A percentile compares a stretch with the other conserved stretches of the same genome.
Evolutionary conservation across 2,888 invertebrate species (phyloP).

Genomic region (Oxyscelio sp.): DNA sequence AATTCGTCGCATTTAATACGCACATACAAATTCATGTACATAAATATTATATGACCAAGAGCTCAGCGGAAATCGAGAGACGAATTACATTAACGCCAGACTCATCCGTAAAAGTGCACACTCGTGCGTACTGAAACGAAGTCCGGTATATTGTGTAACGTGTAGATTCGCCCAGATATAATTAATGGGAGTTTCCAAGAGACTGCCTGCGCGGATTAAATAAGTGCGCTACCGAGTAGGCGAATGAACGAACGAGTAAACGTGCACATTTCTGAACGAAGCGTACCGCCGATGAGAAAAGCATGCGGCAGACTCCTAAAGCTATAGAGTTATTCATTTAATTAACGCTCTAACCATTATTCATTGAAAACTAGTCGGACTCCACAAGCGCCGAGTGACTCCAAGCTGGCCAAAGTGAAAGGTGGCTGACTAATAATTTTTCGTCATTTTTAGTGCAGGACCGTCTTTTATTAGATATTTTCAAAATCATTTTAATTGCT

Average conservation of each 20-base stretch:
- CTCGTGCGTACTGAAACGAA: slow-evolving; percentile 70
- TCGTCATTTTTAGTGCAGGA: slow-evolving; percentile 22
- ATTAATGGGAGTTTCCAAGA: slow-evolving; percentile 72
- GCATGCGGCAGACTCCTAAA: slow-evolving; percentile 65
- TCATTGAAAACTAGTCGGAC: slow-evolving; percentile 72
- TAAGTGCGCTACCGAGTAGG: slow-evolving; percentile 67
- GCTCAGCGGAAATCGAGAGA: slow-evolving; percentile 70
- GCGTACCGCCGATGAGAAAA: slow-evolving; percentile 70
- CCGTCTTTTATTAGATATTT: slow-evolving; percentile 8
- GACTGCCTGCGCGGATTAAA: slow-evolving; percentile 71
- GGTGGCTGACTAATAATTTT: slow-evolving; percentile 45
- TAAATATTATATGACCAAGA: slow-evolving; percentile 61
- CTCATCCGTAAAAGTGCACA: slow-evolving; percentile 72
- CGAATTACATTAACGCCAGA: slow-evolving; percentile 67
- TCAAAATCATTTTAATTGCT: background rate
- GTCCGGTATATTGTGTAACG: slow-evolving; percentile 69
- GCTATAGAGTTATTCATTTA: slow-evolving; percentile 76
- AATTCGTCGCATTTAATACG: slow-evolving; percentile 31
- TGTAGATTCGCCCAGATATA: slow-evolving; percentile 65
- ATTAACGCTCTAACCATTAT: slow-evolving; percentile 75
- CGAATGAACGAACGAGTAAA: slow-evolving; percentile 66
- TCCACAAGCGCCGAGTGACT: slow-evolving; percentile 58
- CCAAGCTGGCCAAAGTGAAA: slow-evolving; percentile 64
- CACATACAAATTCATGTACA: slow-evolving; percentile 40
- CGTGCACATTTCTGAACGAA: slow-evolving; percentile 72